These are phyloP conservation scores for Carabus problematicus DNA, from an alignment of 2,888 invertebrate genomes.

Conservation along the genomic window DNA sequence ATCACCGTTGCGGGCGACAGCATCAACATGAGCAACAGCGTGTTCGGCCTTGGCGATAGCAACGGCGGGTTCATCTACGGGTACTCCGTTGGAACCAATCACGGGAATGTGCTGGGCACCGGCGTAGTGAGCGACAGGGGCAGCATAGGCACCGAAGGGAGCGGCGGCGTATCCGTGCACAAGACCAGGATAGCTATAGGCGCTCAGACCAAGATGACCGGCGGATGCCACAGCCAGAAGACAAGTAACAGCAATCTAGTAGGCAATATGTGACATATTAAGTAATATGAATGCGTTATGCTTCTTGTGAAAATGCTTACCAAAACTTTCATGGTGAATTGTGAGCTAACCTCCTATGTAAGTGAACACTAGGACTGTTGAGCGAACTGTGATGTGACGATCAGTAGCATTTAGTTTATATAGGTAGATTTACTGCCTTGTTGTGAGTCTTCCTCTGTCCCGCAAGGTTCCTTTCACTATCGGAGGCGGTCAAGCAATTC, in stretches of 20 bases:
- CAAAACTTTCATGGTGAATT: slow-evolving; percentile 43
- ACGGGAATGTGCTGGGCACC: slow-evolving; percentile 51
- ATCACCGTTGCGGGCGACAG: slow-evolving; percentile 49
- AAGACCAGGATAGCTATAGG: slow-evolving; percentile 44
- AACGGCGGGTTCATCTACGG: slow-evolving; percentile 67
- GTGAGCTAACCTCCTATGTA: slow-evolving; percentile 45
- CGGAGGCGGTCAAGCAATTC: background rate
- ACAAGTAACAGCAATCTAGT: slow-evolving; percentile 56
- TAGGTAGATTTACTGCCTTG: slow-evolving; percentile 27
- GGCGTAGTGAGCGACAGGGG: slow-evolving; percentile 40
- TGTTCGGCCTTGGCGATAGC: slow-evolving; percentile 64
- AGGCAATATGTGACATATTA: background rate
- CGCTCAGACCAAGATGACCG: slow-evolving; percentile 50
- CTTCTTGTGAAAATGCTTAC: slow-evolving; percentile 34
- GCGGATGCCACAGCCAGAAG: slow-evolving; percentile 63
- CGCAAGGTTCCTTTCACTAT: slow-evolving; percentile 38
- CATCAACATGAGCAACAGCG: slow-evolving; percentile 59
- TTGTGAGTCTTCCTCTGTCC: slow-evolving; percentile 22
- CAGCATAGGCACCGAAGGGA: slow-evolving; percentile 43
- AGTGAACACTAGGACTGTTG: slow-evolving; percentile 45
- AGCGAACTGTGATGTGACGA: slow-evolving; percentile 41
- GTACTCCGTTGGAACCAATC: slow-evolving; percentile 63
- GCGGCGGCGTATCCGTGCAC: slow-evolving; percentile 43
- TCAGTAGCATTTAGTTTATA: slow-evolving; percentile 43
- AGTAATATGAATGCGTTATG: background rate